Percentiles rank a stretch among this genome's conserved stretches.
phyloP scores from a whole-genome alignment of 2,888 invertebrate species.

The Andrena trimmerana region DNA sequence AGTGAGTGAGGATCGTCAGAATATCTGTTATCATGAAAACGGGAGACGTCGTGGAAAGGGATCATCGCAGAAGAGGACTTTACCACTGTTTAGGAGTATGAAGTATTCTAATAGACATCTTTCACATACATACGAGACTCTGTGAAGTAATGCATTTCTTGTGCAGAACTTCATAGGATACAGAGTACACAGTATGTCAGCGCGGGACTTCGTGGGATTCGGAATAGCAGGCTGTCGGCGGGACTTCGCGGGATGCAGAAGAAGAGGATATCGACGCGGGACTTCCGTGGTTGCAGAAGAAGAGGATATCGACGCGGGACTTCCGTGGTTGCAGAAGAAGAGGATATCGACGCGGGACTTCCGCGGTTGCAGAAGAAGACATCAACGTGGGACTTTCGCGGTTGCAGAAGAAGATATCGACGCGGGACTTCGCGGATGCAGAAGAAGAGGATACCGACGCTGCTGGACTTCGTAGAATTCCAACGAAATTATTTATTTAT shows the following conservation, averaged over 20 bases:
- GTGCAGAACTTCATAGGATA: neutral
- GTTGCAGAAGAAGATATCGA: neutral
- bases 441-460: neutral
- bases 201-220: conserved; percentile 14
- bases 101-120: neutral
- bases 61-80: neutral
- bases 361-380: neutral
- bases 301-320: neutral
- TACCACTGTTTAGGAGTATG: neutral
- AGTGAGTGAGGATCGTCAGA: too few species aligned
- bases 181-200: neutral
- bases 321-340: neutral
- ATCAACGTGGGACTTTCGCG: conserved; percentile 22
- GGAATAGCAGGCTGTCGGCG: neutral
- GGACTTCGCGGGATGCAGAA: neutral
- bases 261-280: neutral
- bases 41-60: neutral
- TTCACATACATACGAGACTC: too few species aligned
- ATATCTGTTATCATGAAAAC: too few species aligned
- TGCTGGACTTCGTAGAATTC: neutral
- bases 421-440: neutral
- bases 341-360: neutral
- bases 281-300: neutral
- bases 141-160: too few species aligned
- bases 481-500: conserved; percentile 1